phyloP scores from a whole-genome alignment of 2,797 vertebrate genomes.

The Etheostoma nigrum region DNA sequence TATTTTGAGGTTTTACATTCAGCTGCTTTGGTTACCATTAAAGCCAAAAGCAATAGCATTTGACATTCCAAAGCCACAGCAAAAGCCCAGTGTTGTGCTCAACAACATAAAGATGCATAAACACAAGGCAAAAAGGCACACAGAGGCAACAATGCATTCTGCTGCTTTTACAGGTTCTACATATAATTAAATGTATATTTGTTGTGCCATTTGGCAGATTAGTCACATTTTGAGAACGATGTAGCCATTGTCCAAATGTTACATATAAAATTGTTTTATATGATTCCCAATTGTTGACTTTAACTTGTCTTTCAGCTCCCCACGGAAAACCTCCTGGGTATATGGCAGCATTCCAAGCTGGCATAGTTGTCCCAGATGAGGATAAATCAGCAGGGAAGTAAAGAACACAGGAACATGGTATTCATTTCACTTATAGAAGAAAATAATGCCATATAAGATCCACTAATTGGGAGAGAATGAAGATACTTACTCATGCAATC shows the following conservation, averaged over 20 bases:
- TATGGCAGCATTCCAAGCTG: conserved; percentile 58
- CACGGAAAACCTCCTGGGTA: conserved; percentile 54
- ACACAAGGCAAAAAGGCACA: conserved; percentile 17
- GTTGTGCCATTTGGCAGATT: conserved; percentile 30
- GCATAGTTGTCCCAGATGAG: conserved; percentile 41
- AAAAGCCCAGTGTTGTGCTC: conserved; percentile 16
- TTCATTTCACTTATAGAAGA: conserved; percentile 32
- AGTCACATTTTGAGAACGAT: conserved; percentile 58
- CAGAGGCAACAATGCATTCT: conserved; percentile 14
- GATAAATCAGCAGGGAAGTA: conserved; percentile 44
- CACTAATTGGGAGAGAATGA: conserved; percentile 12
- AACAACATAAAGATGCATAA: conserved; percentile 37
- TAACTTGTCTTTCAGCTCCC: conserved; percentile 55
- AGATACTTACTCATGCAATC: conserved; percentile 94
- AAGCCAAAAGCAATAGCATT: conserved; percentile 42
- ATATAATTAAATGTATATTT: conserved; percentile 67
- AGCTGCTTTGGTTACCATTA: conserved; percentile 32
- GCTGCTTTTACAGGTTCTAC: conserved; percentile 31
- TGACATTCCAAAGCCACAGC: conserved; percentile 30
- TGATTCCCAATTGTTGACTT: conserved; percentile 35
- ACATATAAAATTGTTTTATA: conserved; percentile 57
- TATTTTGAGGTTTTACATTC: conserved; percentile 21
- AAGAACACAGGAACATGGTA: conserved; percentile 8
- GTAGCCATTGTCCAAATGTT: conserved; percentile 41
- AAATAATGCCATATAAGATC: conserved; percentile 3